Evolutionary conservation across 2,113 vertebrate genomes (phyloP), one percentile per base, ranked within the genome.

Genomic region (Gobio gobio): DNA sequence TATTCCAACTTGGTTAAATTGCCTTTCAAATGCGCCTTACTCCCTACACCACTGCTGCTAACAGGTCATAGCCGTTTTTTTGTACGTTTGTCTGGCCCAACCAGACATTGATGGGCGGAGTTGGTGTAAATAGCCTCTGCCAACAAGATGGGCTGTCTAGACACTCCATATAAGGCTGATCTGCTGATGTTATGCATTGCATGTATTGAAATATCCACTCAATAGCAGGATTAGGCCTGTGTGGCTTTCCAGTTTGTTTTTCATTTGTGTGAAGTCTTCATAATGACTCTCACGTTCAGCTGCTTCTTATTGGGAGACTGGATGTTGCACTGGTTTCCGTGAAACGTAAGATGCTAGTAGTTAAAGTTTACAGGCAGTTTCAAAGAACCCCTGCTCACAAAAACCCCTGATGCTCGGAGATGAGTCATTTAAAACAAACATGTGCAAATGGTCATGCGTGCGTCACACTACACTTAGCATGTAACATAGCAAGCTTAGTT

Each of bases 331-430:
- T 70, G 33, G 40, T 87, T 78, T 87, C 76, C 80, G 40, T 83
- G 77, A 82, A 87, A 84, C 43, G 20, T 58, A 72, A 83, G 72
- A 80, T 81, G 75, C 20, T 56, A 54, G 61, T 68, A 26, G 64
- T 87, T 86, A 86, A 86, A 84, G 59, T 86, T 87, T 84, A 87
- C 77, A 72, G 77, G 80, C 49, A 33, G 36, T 86, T 79, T 87
- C 58, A 63, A 85, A 86, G 72, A 72, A 24, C 47, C 61, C 33
- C 72, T n/a, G 72, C 47, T 68, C 66, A 45, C 36, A 54, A 68
- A n/a, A 78, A 51, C 43, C 79, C 79, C 75, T 78, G 63, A 78
- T 83, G 59, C 29, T 36, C 26, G 14, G 54, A 33, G 77, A 77
- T 86, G 82, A 82, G 40, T 80, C 75, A 70, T 56, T 82, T 74